Percentiles rank a stretch among this genome's conserved stretches.
Conservation (phyloP, 1,140 invertebrate genomes). For the Ditylenchus dipsaci region DNA sequence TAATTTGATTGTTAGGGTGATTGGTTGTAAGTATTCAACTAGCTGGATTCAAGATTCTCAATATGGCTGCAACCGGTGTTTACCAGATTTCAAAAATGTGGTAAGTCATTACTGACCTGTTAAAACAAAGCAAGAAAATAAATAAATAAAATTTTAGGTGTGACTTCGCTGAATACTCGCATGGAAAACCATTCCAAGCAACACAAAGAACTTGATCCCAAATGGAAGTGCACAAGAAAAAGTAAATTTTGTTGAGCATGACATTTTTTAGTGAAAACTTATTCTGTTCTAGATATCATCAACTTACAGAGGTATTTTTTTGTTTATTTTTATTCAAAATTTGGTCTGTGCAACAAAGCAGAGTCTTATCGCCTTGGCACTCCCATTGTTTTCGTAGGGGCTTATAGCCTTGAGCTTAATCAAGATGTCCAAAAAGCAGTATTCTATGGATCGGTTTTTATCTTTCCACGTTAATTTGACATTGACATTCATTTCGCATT, state of each 20-base stretch:
- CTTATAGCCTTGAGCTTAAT: too few species aligned
- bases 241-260: background rate
- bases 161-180: background rate
- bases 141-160: background rate
- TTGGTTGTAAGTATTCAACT: background rate
- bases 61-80: constrained; percentile 3
- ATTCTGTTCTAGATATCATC: too few species aligned
- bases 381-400: too few species aligned
- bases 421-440: too few species aligned
- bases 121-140: background rate
- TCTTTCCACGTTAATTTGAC: too few species aligned
- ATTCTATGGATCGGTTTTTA: too few species aligned
- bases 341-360: too few species aligned
- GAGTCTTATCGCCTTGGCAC: too few species aligned
- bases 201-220: background rate
- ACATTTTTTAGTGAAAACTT: background rate
- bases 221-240: background rate
- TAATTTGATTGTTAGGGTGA: constrained; percentile 1
- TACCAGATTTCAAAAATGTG: constrained; percentile 5
- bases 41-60: background rate
- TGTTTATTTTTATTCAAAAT: too few species aligned
- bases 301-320: too few species aligned
- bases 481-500: too few species aligned
- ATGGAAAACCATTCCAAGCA: background rate
- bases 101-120: background rate